Conservation (phyloP, 2,113 vertebrate genomes). For the Bagarius yarrelli region DNA sequence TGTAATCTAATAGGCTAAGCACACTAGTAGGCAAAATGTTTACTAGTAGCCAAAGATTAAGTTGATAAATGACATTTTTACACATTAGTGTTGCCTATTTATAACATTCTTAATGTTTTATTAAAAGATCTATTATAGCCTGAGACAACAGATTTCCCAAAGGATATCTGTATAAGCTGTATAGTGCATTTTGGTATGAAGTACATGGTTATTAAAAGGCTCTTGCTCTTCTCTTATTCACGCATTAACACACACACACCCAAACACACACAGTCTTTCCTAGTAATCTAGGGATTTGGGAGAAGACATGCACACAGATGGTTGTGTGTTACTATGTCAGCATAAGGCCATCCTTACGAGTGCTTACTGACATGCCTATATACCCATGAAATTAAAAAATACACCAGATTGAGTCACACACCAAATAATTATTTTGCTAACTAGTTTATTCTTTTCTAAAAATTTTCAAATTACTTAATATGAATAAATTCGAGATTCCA, state of each 20-base stretch:
- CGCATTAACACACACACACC: constrained; percentile 14
- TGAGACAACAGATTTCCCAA: not conserved
- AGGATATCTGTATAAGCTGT: no score
- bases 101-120: not conserved
- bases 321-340: constrained; percentile 47
- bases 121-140: no score
- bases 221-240: constrained; percentile 18
- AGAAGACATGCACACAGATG: constrained; percentile 52
- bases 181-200: not conserved
- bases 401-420: not conserved
- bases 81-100: not conserved
- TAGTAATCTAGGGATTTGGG: constrained; percentile 56
- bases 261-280: constrained; percentile 24
- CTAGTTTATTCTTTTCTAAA: not conserved
- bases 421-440: no score
- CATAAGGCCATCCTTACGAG: constrained; percentile 47
- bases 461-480: not conserved
- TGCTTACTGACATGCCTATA: constrained; percentile 18
- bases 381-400: not conserved
- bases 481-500: not conserved
- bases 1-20: not conserved
- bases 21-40: not conserved
- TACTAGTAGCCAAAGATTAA: not conserved
- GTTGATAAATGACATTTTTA: not conserved
- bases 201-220: constrained; percentile 5